These are phyloP conservation scores for Bucco capensis DNA, from an alignment of 2,113 vertebrate species.

Conservation along the genomic window DNA sequence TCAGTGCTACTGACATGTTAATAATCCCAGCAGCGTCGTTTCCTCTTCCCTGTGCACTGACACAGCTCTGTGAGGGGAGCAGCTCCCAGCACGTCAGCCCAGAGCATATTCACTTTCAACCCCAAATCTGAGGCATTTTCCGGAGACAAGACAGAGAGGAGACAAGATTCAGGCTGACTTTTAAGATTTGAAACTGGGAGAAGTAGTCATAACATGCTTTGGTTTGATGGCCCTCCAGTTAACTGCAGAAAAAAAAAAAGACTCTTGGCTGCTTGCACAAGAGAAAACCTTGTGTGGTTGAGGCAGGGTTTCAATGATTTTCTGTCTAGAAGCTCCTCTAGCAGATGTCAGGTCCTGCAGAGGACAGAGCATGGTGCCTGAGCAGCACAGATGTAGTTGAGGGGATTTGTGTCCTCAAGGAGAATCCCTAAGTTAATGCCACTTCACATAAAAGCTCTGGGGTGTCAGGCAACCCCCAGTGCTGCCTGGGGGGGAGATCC, in stretches of 20 bases:
- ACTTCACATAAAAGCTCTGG: not conserved
- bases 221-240: slow-evolving; percentile 51
- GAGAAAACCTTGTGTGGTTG: not conserved
- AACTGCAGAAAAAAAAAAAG: slow-evolving; percentile 16
- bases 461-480: not conserved
- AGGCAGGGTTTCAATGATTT: not conserved
- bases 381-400: not conserved
- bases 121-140: slow-evolving; percentile 49
- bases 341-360: not conserved
- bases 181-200: slow-evolving; percentile 38
- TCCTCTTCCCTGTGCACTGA: slow-evolving; percentile 51
- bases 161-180: slow-evolving; percentile 52
- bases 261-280: slow-evolving; percentile 9
- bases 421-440: not conserved
- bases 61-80: not conserved
- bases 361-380: not conserved
- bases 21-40: slow-evolving; percentile 63
- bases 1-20: slow-evolving; percentile 68
- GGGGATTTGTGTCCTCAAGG: not conserved
- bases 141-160: slow-evolving; percentile 42
- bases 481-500: not conserved
- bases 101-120: slow-evolving; percentile 46
- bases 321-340: not conserved
- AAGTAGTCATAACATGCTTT: slow-evolving; percentile 46
- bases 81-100: slow-evolving; percentile 26